These are phyloP conservation scores for Nephrotoma guestfalica DNA, from an alignment of 2,888 invertebrate species.

Conservation along the genomic window DNA sequence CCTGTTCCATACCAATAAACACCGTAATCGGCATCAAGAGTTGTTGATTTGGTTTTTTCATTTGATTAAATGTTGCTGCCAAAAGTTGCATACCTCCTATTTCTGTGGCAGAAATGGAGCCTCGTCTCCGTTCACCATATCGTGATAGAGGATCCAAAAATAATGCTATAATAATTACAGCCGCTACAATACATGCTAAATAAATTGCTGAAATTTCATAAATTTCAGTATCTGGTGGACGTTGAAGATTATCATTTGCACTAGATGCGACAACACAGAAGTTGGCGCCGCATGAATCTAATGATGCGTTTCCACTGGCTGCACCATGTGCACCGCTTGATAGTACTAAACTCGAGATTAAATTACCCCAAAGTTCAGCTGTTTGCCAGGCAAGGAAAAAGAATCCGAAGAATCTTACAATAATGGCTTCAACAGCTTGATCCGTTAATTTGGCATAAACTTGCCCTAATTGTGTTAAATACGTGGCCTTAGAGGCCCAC, in stretches of 20 bases:
- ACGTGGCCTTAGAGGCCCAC: conserved; percentile 98
- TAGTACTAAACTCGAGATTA: conserved; percentile 83
- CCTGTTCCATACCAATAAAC: conserved; percentile 96
- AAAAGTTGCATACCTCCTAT: conserved; percentile 65
- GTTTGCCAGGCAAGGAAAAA: conserved; percentile 98
- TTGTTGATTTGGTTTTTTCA: conserved; percentile 83
- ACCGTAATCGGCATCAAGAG: conserved; percentile 88
- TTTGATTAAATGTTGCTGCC: conserved; percentile 78
- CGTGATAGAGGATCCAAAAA: conserved; percentile 83
- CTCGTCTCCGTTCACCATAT: conserved; percentile 75
- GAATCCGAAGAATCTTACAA: conserved; percentile 94
- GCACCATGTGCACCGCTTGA: conserved; percentile 59
- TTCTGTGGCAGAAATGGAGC: conserved; percentile 56
- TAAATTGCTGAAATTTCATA: conserved; percentile 83
- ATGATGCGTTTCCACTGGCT: conserved; percentile 32
- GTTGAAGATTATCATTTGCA: conserved; percentile 58
- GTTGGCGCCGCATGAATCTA: conserved; percentile 60
- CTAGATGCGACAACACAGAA: conserved; percentile 62
- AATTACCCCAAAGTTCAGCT: conserved; percentile 91
- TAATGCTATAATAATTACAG: conserved; percentile 71
- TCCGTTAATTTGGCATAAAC: conserved; percentile 79
- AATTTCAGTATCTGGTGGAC: conserved; percentile 73
- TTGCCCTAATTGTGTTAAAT: conserved; percentile 86
- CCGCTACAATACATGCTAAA: conserved; percentile 69
- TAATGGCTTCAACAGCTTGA: conserved; percentile 78